phyloP scores from a whole-genome alignment of 2,113 vertebrate species.

The Perca fluviatilis region DNA sequence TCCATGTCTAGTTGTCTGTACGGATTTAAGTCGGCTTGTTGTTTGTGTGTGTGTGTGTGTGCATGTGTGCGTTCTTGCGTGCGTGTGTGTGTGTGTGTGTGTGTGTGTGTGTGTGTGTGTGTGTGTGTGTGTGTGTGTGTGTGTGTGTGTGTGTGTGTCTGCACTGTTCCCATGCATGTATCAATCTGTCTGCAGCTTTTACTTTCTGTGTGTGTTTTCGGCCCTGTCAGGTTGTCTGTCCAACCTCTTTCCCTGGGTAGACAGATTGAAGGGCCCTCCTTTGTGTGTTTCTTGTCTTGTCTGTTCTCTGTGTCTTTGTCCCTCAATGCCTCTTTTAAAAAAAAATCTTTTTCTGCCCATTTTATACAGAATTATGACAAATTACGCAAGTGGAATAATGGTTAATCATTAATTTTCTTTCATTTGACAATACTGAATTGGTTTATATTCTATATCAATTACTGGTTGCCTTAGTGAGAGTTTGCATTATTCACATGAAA shows the following conservation, averaged over 20 bases:
- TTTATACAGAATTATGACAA: not conserved
- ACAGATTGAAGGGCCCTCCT: not conserved
- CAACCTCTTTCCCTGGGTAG: not conserved
- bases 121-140: not conserved
- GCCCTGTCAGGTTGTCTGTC: constrained; percentile 16
- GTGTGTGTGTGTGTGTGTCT: constrained; percentile 1
- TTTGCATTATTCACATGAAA: not conserved
- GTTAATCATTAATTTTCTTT: not conserved
- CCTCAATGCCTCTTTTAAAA: not conserved
- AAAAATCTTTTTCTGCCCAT: not conserved
- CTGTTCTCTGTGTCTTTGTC: not conserved
- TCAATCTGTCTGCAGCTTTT: constrained; percentile 25
- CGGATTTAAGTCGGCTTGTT: not conserved
- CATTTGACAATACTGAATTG: not conserved
- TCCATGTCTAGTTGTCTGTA: not conserved
- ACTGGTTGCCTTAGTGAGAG: not conserved
- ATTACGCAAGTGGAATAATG: not conserved
- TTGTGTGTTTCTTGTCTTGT: not conserved
- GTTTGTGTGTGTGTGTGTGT: not conserved
- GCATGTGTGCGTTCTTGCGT: not conserved
- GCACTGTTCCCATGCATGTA: not conserved
- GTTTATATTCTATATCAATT: not conserved
- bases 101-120: no score
- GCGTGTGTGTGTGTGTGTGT: not conserved
- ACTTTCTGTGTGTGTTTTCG: constrained; percentile 13